Evolutionary conservation across 2,113 vertebrate genomes (phyloP).

Genomic region (Struthidea cinerea): DNA sequence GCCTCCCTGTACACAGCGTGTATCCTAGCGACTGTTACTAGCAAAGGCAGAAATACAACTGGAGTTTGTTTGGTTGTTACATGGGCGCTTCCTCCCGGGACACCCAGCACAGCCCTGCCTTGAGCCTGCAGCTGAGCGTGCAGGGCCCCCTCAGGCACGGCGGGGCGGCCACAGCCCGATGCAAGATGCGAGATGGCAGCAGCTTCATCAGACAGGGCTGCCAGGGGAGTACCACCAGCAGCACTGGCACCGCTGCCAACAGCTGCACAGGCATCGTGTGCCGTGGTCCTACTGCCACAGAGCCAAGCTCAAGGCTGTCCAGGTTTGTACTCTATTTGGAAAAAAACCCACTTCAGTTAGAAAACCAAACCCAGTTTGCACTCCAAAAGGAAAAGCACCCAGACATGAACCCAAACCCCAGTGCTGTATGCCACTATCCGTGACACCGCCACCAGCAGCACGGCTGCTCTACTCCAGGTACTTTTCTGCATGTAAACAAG

Average conservation of each 20-base stretch:
- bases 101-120: neutral
- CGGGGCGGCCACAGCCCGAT: accelerated
- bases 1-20: no score
- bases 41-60: neutral
- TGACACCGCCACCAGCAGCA: neutral
- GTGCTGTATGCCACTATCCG: accelerated
- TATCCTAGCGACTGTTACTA: neutral
- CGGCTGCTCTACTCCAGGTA: accelerated
- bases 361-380: neutral
- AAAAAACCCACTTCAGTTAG: no score
- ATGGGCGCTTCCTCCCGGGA: neutral
- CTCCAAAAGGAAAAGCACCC: no score
- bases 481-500: neutral
- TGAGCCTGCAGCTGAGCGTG: accelerated
- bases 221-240: neutral
- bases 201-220: neutral
- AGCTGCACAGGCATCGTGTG: accelerated
- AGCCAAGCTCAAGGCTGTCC: neutral
- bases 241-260: accelerated
- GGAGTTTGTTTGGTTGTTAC: neutral
- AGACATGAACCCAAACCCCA: accelerated
- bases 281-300: accelerated
- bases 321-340: no score
- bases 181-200: accelerated
- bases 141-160: accelerated